phyloP scores from a whole-genome alignment of 2,888 invertebrate genomes.

The Pomacea canaliculata region DNA sequence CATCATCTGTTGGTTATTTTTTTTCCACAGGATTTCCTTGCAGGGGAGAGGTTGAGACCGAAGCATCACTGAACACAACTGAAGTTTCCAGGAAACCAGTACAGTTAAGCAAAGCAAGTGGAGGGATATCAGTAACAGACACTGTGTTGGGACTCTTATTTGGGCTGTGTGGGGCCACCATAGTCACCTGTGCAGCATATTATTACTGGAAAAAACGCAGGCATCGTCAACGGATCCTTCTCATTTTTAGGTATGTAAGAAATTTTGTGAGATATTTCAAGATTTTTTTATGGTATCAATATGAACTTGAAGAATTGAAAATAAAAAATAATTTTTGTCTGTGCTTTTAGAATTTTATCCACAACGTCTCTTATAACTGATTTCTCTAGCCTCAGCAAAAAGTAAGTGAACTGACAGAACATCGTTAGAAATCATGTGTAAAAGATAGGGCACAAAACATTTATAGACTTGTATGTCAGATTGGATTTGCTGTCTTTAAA shows the following conservation, averaged over 20 bases:
- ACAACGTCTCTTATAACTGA: too few relatives aligned
- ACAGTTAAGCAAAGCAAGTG: constrained; percentile 1
- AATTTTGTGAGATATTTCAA: background rate
- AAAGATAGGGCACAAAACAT: background rate
- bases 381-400: too few relatives aligned
- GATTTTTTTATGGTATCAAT: background rate
- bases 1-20: background rate
- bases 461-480: background rate
- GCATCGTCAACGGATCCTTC: constrained; percentile 6
- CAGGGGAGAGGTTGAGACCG: background rate
- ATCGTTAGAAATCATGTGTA: too few relatives aligned
- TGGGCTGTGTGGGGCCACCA: constrained; percentile 5
- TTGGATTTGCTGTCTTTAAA: background rate
- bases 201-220: constrained; percentile 9
- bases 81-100: constrained; percentile 1
- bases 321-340: background rate
- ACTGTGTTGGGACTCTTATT: constrained; percentile 5
- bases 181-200: constrained; percentile 1
- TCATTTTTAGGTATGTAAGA: background rate
- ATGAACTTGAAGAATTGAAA: background rate
- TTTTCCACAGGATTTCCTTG: background rate
- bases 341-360: too few relatives aligned
- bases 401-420: too few relatives aligned
- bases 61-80: background rate
- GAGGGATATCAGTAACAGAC: constrained; percentile 7